A percentile compares a stretch with the other conserved stretches of the same genome.
phyloP scores from a whole-genome alignment of 2,113 vertebrate genomes.

The Gulo gulo region DNA sequence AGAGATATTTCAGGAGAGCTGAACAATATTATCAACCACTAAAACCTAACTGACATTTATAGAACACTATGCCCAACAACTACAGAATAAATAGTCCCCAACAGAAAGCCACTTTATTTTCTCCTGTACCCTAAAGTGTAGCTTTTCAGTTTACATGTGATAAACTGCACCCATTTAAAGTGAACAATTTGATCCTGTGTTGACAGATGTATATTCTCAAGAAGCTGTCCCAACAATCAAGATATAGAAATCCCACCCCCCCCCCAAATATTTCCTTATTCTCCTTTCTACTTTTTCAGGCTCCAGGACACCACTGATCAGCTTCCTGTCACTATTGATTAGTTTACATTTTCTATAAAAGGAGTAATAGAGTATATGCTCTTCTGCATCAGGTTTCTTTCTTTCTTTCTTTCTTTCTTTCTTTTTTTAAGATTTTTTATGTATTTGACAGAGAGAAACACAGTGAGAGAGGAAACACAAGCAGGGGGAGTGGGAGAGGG shows the following conservation, averaged over 20 bases:
- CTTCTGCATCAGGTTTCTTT: no score
- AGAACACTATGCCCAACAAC: background rate
- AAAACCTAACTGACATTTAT: background rate
- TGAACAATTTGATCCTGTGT: background rate
- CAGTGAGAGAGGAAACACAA: no score
- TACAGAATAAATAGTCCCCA: background rate
- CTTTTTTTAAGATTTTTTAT: no score
- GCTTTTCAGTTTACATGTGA: background rate
- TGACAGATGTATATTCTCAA: background rate
- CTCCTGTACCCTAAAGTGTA: background rate
- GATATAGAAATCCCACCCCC: background rate
- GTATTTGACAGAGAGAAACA: no score
- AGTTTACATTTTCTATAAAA: no score
- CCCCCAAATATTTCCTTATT: background rate
- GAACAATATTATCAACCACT: background rate
- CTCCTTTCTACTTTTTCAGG: background rate
- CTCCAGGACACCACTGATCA: background rate
- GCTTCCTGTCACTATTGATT: background rate
- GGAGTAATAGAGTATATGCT: no score
- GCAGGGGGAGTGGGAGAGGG: no score
- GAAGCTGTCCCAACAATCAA: background rate
- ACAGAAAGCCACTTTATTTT: background rate
- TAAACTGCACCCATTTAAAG: background rate
- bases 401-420: no score
- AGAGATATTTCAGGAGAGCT: background rate